Percentiles rank a stretch among this genome's conserved stretches.
phyloP scores from a whole-genome alignment of 2,797 vertebrate species.

The Coranthus polyacanthus region DNA sequence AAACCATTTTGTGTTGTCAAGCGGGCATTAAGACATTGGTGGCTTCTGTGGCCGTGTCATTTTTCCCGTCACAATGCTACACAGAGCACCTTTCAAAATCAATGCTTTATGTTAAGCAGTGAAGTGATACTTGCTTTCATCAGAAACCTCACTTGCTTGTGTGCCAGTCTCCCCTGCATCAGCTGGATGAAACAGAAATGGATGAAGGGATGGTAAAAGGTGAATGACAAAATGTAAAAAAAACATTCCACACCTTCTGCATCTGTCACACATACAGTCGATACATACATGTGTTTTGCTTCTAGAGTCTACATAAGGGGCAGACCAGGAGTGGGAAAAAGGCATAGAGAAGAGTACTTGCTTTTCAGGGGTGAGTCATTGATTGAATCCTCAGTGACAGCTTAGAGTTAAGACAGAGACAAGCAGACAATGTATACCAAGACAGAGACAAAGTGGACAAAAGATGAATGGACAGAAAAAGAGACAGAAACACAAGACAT shows the following conservation, averaged over 20 bases:
- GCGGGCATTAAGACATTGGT: too few species aligned
- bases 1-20: background rate
- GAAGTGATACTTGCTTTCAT: conserved; percentile 85
- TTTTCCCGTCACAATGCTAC: conserved; percentile 41
- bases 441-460: conserved; percentile 37
- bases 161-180: conserved; percentile 71
- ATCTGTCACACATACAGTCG: conserved; percentile 6
- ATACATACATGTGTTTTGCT: conserved; percentile 2
- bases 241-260: conserved; percentile 20
- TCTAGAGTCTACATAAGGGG: background rate
- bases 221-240: conserved; percentile 24
- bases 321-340: conserved; percentile 25
- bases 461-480: conserved; percentile 51
- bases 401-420: conserved; percentile 76
- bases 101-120: conserved; percentile 13
- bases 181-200: conserved; percentile 72
- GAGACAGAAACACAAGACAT: conserved; percentile 28
- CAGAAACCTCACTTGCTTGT: conserved; percentile 78
- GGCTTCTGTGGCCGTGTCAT: background rate
- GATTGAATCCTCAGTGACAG: conserved; percentile 82
- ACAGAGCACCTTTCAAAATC: conserved; percentile 43
- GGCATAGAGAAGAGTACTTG: conserved; percentile 80
- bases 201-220: conserved; percentile 41
- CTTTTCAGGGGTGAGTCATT: conserved; percentile 86
- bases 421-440: conserved; percentile 27